Evolutionary conservation across 2,113 vertebrate genomes (phyloP).

Genomic region (Seriola quinqueradiata): DNA sequence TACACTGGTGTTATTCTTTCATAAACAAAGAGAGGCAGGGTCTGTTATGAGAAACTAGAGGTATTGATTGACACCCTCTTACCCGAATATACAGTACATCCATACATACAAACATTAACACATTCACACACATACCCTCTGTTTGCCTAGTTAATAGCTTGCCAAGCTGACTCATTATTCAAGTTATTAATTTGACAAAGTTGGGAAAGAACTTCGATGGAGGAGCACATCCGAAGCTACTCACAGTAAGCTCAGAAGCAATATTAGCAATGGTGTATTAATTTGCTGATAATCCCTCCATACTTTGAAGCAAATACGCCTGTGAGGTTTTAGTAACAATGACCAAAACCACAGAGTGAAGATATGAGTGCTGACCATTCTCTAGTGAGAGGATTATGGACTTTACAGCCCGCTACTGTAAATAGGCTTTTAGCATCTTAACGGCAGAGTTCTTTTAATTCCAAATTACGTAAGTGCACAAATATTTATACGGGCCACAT

Average conservation of each 20-base stretch:
- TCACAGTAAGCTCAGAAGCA: slow-evolving; percentile 27
- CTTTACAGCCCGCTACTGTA: slow-evolving; percentile 37
- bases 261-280: slow-evolving; percentile 49
- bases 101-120: neutral
- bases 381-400: slow-evolving; percentile 49
- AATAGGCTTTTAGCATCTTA: slow-evolving; percentile 54
- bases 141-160: slow-evolving; percentile 24
- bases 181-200: slow-evolving; percentile 40
- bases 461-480: slow-evolving; percentile 41
- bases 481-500: slow-evolving; percentile 41
- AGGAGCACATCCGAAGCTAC: slow-evolving; percentile 28
- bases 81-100: neutral
- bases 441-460: slow-evolving; percentile 36
- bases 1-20: neutral
- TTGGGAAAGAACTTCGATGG: slow-evolving; percentile 31
- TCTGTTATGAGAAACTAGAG: neutral
- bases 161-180: slow-evolving; percentile 5
- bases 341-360: slow-evolving; percentile 42
- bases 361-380: slow-evolving; percentile 42
- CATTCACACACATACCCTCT: neutral
- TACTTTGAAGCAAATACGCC: slow-evolving; percentile 54
- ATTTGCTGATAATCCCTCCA: slow-evolving; percentile 51
- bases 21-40: neutral
- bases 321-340: slow-evolving; percentile 56
- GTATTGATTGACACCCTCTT: slow-evolving; percentile 4